phyloP scores from a whole-genome alignment of 1,140 invertebrate genomes.

The Euura lappo region DNA sequence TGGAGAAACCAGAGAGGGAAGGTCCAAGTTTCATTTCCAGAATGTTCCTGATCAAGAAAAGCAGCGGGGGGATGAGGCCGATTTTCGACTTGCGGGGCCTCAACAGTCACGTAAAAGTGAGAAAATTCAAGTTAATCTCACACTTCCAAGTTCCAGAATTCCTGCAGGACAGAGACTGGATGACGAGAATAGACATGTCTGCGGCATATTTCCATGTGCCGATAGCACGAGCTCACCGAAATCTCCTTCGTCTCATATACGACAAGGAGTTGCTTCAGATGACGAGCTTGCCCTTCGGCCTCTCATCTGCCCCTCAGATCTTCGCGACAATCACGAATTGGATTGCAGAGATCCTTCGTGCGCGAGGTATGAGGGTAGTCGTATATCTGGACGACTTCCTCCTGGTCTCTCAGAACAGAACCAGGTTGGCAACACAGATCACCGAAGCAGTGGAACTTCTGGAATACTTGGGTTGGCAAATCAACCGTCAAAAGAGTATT shows the following conservation, averaged over 20 bases:
- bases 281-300: slow-evolving; percentile 35
- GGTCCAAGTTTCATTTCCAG: slow-evolving; percentile 34
- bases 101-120: slow-evolving; percentile 29
- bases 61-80: background rate
- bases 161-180: slow-evolving; percentile 21
- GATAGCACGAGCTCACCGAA: slow-evolving; percentile 14
- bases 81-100: slow-evolving; percentile 35
- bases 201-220: slow-evolving; percentile 19
- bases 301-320: slow-evolving; percentile 26
- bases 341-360: slow-evolving; percentile 37
- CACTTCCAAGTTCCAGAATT: slow-evolving; percentile 27
- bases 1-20: slow-evolving; percentile 26
- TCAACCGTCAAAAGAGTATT: slow-evolving; percentile 41
- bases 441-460: slow-evolving; percentile 21
- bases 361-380: slow-evolving; percentile 27
- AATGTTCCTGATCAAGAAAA: slow-evolving; percentile 31
- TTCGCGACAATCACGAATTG: slow-evolving; percentile 39
- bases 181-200: slow-evolving; percentile 33
- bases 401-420: slow-evolving; percentile 32
- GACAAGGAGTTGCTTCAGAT: slow-evolving; percentile 32
- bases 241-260: slow-evolving; percentile 30
- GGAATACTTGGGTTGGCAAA: slow-evolving; percentile 36
- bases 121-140: slow-evolving; percentile 27
- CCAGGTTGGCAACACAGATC: slow-evolving; percentile 23
- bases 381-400: slow-evolving; percentile 43